Conservation (phyloP, 2,113 vertebrate genomes). For the Synodontis membranacea region DNA sequence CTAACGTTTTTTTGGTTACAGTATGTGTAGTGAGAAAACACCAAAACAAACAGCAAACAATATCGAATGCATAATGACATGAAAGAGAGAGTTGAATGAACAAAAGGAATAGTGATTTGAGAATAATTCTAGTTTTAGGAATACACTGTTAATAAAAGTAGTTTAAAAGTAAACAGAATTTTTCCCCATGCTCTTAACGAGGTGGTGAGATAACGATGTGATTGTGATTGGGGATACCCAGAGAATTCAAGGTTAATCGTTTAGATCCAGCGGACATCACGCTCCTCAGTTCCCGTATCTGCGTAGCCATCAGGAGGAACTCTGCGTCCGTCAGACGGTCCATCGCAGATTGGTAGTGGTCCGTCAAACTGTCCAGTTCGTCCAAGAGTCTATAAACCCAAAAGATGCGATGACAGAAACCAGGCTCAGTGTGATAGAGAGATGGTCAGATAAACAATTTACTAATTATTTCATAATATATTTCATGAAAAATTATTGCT, state of each 20-base stretch:
- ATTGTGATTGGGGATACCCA: conserved; percentile 69
- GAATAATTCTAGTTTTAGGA: no score
- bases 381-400: conserved; percentile 69
- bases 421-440: background rate
- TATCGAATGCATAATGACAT: background rate
- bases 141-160: no score
- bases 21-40: no score
- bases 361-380: conserved; percentile 72
- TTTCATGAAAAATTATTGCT: background rate
- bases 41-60: background rate
- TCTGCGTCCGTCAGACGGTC: conserved; percentile 77
- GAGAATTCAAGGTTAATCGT: conserved; percentile 84
- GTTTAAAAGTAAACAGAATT: no score
- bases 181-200: no score
- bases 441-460: background rate
- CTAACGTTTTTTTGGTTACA: no score
- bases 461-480: background rate
- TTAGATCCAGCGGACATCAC: conserved; percentile 76
- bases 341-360: conserved; percentile 73
- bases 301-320: conserved; percentile 72
- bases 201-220: background rate
- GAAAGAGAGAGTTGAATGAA: background rate
- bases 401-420: conserved; percentile 5
- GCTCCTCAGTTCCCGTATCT: conserved; percentile 70
- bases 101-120: background rate